Evolutionary conservation across 2,888 invertebrate genomes (phyloP), one percentile per base, ranked within the genome.

Genomic region (Hirtodrosophila duncani): DNA sequence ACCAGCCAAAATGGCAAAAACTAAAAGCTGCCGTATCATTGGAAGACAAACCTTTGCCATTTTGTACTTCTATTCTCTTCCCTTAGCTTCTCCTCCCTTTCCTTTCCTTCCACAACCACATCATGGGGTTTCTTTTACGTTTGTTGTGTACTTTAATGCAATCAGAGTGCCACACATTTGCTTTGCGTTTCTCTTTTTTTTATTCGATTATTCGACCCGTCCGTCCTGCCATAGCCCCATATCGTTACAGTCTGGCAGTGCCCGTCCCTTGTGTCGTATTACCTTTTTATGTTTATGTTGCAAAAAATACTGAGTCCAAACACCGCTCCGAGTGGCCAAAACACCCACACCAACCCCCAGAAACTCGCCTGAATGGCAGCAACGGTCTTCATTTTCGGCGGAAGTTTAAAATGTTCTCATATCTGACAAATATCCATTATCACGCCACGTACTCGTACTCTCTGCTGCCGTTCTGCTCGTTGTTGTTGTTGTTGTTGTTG

Each of bases 351-450:
- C 36, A 10, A 31, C 41, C 18, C 13, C 45, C 20, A 8, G 26
- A 23, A 36, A 21, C 29, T 20, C 11, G 8, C 9, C 31, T 8
- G 26, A 4, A 13, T 8, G 14, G 2, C 14, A 23, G 14, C n/a
- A n/a, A 14, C 27, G 11, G 23, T 30, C 33, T 26, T 24, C 21
- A 43, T 30, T 46, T 36, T 26, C 51, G 72, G 56, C 67, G 63
- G 66, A 58, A 75, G 60, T 75, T 75, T 81, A 79, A 81, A 81
- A 70, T 70, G 81, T 67, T 64, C 81, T 67, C 74, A 72, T 72
- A 72, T 80, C 72, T 72, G 72, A 72, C 77, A 81, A 75, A 81
- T 75, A 81, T 79, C 75, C 75, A 81, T 75, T 75, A 75, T 75
- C 75, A 79, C 81, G 75, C 75, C 81, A 75, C 75, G 75, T 75